These are phyloP conservation scores for Puma concolor DNA, from an alignment of 2,113 vertebrate species.

Conservation along the genomic window DNA sequence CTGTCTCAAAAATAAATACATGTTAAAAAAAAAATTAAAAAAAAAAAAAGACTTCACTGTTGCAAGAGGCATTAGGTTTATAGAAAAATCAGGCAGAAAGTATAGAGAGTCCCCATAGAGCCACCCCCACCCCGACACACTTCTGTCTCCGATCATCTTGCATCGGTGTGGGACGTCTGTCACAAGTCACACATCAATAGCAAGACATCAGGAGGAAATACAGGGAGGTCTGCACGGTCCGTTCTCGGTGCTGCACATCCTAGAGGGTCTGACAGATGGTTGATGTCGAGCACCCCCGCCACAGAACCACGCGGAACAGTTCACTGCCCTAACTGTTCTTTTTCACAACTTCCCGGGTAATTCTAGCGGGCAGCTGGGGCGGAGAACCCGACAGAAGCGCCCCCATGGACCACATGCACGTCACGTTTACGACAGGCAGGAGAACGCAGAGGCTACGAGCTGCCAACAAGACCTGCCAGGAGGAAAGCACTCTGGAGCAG, in stretches of 20 bases:
- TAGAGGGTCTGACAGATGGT: no score
- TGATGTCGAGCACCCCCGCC: fast-evolving
- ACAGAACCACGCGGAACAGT: fast-evolving
- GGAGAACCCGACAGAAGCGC: fast-evolving
- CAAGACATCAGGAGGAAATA: fast-evolving
- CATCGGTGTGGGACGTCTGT: fast-evolving
- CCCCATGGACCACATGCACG: neutral
- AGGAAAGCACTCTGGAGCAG: fast-evolving
- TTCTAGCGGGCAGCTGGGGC: fast-evolving
- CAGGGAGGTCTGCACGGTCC: fast-evolving
- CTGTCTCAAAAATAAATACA: no score
- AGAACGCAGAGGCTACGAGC: fast-evolving
- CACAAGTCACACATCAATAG: no score
- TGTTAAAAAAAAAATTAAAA: no score
- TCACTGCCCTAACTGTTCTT: neutral
- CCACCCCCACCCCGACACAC: neutral
- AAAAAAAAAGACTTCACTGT: neutral
- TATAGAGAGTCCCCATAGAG: fast-evolving
- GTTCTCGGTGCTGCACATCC: fast-evolving
- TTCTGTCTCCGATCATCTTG: fast-evolving
- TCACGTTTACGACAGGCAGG: no score
- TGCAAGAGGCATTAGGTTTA: neutral
- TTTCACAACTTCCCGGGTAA: neutral
- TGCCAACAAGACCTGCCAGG: fast-evolving
- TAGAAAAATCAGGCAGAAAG: neutral